phyloP scores from a whole-genome alignment of 2,797 vertebrate species.

The Galago senegalensis region DNA sequence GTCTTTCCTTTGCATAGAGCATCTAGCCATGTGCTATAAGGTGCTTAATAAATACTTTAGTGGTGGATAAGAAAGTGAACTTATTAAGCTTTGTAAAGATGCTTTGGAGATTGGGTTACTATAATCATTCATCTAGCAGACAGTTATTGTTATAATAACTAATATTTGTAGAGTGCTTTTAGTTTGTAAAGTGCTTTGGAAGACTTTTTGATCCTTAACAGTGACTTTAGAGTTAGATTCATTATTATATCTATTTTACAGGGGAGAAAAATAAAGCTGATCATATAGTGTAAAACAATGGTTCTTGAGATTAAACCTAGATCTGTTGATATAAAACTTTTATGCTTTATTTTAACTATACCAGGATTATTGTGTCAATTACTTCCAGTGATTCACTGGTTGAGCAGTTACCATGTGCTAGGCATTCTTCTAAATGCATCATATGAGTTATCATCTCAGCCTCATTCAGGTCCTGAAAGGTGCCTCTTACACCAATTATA shows the following conservation, averaged over 20 bases:
- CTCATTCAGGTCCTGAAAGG: not conserved
- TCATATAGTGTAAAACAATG: not conserved
- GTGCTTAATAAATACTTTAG: constrained; percentile 52
- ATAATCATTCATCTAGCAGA: not conserved
- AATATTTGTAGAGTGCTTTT: not conserved
- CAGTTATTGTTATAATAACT: not conserved
- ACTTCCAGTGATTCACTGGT: not conserved
- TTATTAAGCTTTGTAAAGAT: not conserved
- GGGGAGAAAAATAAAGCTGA: constrained; percentile 44
- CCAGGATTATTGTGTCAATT: not conserved
- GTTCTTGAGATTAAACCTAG: not conserved
- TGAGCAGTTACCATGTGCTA: not conserved
- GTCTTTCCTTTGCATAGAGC: not conserved
- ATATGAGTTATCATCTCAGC: not conserved
- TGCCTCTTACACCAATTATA: not conserved
- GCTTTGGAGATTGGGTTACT: constrained; percentile 17
- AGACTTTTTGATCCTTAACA: constrained; percentile 40
- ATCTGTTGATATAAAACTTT: not conserved
- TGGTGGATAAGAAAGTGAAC: not conserved
- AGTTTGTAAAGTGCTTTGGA: constrained; percentile 16
- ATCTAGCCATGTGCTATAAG: not conserved
- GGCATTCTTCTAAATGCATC: not conserved
- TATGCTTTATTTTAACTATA: constrained; percentile 22
- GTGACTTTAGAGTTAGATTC: not conserved
- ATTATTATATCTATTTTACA: constrained; percentile 39